Base-by-base conservation (phyloP, 2,888 invertebrate species). In the Tetranychus truncatus region DNA sequence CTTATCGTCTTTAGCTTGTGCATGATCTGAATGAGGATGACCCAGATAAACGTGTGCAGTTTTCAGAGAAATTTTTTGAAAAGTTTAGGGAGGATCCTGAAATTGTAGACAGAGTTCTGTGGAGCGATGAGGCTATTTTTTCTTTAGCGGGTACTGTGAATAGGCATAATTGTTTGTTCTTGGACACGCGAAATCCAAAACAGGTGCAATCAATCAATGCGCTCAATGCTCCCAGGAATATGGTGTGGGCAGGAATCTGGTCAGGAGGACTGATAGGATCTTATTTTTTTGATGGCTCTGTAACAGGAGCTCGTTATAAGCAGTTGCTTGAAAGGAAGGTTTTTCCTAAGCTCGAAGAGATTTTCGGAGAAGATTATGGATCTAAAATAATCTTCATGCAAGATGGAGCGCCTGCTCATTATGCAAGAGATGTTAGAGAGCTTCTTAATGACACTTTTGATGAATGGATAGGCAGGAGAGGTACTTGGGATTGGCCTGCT, bases 381-480 rank as follows among this genome's bases (percentile, higher is more conserved):
- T 67, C 67, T 7, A 7, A 67, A 15, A 15, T 67, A 8, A 20
- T n/a, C 20, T 67, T 8, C 7, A 67, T 67, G 67, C 67, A 67
- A 8, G 67, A 67, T 67, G 67, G 67, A 21, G 67, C 67, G 7
- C 67, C 67, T 67, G 15, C 67, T 67, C 67, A 67, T 21, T 20
- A 67, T 20, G 67, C 67, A 15, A n/a, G 8, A 8, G 21, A 21
- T 15, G 21, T 21, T 20, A 67, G 21, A n/a, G 21, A 67, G 15
- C 7, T 8, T 18, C 18, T 67, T 9, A 8, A 21, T 8, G n/a
- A 18, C 1, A 67, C 21, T 8, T 67, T 67, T n/a, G n/a, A 21
- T 67, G 67, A 67, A 20, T 20, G 67, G 21, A 21, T 67, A 20
- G 20, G n/a, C 8, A 21, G 20, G n/a, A 9, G n/a, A 8, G 67